phyloP scores from a whole-genome alignment of 2,113 vertebrate genomes.

The Crotalus viridis region DNA sequence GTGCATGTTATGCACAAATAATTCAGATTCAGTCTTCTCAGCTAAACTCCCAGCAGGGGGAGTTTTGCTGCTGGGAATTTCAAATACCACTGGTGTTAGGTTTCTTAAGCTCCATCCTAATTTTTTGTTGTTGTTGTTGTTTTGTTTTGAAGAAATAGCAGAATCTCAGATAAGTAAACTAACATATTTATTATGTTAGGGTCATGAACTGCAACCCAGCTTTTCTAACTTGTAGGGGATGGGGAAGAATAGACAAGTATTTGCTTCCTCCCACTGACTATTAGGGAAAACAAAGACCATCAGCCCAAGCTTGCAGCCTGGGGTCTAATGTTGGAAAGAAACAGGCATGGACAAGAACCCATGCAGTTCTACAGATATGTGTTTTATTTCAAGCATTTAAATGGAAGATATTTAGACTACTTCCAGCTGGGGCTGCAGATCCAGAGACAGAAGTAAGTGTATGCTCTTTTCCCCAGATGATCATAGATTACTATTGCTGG shows the following conservation, averaged over 20 bases:
- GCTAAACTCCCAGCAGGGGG: not conserved
- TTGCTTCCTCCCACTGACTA: not conserved
- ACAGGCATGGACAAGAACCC: not conserved
- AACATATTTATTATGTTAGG: not conserved
- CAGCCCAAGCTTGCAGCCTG: not conserved
- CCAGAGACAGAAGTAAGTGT: not conserved
- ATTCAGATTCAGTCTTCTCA: not conserved
- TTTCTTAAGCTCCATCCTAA: constrained; percentile 12
- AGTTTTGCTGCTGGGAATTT: not conserved
- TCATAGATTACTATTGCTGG: not conserved
- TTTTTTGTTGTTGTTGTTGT: not conserved
- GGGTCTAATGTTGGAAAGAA: not conserved
- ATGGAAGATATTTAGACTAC: not conserved
- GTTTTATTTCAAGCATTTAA: not conserved
- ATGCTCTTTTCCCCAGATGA: not conserved
- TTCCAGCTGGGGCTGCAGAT: not conserved
- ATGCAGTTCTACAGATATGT: not conserved
- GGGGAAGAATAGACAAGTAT: not conserved
- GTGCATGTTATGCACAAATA: not conserved
- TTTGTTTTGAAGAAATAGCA: not conserved
- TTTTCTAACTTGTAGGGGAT: not conserved
- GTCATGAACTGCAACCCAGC: not conserved
- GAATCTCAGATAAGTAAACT: not conserved
- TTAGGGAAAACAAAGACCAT: not conserved
- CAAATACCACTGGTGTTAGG: constrained; percentile 5